These are phyloP conservation scores for Riparia riparia DNA, from an alignment of 2,113 vertebrate genomes.

Conservation along the genomic window DNA sequence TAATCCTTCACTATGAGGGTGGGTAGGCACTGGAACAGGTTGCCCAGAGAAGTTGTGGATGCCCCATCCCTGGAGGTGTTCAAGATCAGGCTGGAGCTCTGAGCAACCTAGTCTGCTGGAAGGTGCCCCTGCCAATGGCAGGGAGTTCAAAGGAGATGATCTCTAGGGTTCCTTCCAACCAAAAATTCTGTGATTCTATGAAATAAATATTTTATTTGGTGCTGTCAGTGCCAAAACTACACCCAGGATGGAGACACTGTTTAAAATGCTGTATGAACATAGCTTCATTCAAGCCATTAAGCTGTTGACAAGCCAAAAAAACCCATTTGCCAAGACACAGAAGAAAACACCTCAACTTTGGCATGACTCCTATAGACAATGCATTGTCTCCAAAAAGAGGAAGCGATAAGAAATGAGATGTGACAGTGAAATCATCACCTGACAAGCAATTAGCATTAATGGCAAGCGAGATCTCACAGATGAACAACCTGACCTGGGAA, in stretches of 20 bases:
- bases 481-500: background rate
- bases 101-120: background rate
- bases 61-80: background rate
- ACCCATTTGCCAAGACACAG: background rate
- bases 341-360: background rate
- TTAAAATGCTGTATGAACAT: background rate
- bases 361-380: background rate
- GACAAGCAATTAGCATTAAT: fast-evolving
- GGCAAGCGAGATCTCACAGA: fast-evolving
- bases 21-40: background rate
- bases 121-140: background rate
- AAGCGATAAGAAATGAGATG: background rate
- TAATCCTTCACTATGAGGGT: background rate
- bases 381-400: background rate
- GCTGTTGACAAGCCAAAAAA: background rate
- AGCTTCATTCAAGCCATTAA: background rate
- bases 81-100: background rate
- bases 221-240: background rate
- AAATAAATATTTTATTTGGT: background rate
- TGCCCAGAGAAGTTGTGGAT: background rate
- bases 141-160: background rate
- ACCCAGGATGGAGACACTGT: background rate
- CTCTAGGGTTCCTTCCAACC: background rate
- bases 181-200: background rate
- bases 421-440: background rate